These are phyloP conservation scores for Malacosoma neustria DNA, from an alignment of 2,888 invertebrate genomes.

Conservation along the genomic window DNA sequence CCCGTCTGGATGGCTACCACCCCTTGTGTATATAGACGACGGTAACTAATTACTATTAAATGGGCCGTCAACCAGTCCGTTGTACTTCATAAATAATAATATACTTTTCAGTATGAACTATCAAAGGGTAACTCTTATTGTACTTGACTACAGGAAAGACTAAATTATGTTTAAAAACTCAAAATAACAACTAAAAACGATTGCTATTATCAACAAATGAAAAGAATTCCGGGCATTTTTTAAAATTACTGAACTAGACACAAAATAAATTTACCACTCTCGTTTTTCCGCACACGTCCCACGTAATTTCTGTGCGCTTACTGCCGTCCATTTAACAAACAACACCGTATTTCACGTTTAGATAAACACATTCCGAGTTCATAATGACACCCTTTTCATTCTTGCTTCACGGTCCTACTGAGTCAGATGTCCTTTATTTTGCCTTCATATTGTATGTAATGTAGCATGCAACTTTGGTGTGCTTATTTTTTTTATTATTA, in stretches of 20 bases:
- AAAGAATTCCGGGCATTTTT: background rate
- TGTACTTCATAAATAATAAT: too few species aligned
- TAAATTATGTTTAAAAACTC: too few species aligned
- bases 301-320: background rate
- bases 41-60: too few species aligned
- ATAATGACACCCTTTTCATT: conserved; percentile 23
- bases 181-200: too few species aligned
- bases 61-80: too few species aligned
- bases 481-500: background rate
- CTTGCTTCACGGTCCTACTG: conserved; percentile 5
- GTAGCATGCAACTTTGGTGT: background rate
- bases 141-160: too few species aligned
- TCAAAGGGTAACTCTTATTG: too few species aligned
- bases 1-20: too few species aligned
- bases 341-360: conserved; percentile 18
- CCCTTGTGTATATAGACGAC: too few species aligned
- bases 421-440: background rate
- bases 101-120: too few species aligned
- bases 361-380: conserved; percentile 27
- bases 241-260: background rate
- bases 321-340: conserved; percentile 1
- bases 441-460: background rate
- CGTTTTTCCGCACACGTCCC: background rate
- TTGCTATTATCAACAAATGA: background rate
- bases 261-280: background rate